Percentiles rank a stretch among this genome's conserved stretches.
phyloP scores from a whole-genome alignment of 2,113 vertebrate species.

The Platycercus adscitus region DNA sequence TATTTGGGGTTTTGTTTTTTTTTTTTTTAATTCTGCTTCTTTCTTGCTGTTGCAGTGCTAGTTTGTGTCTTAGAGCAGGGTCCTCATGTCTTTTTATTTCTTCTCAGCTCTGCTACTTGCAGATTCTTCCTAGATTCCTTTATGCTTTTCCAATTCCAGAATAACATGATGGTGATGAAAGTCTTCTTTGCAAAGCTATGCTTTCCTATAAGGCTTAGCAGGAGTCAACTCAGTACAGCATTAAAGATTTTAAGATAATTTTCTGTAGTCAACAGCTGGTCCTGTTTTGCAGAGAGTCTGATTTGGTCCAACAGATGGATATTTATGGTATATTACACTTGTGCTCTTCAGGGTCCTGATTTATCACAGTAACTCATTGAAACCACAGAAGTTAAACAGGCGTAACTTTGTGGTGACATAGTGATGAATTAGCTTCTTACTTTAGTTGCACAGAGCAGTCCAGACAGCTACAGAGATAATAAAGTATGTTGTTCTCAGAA shows the following conservation, averaged over 20 bases:
- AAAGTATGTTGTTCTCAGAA: background rate
- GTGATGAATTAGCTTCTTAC: background rate
- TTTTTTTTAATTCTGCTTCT: background rate
- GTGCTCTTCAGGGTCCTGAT: background rate
- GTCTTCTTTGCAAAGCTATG: background rate
- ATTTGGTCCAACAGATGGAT: background rate
- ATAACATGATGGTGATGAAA: background rate
- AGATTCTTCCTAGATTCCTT: background rate
- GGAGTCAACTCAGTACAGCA: background rate
- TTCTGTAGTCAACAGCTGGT: background rate
- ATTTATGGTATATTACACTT: background rate
- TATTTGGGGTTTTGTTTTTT: background rate
- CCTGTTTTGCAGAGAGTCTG: background rate
- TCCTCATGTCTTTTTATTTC: background rate
- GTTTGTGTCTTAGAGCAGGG: background rate
- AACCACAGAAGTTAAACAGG: background rate
- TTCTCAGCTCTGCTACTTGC: background rate
- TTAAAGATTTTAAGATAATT: background rate
- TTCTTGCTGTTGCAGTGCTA: background rate
- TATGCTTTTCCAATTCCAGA: background rate
- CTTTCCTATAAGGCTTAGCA: background rate
- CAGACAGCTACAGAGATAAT: background rate
- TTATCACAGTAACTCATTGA: background rate
- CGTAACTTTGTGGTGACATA: background rate
- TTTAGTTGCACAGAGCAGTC: background rate